phyloP scores from a whole-genome alignment of 2,797 vertebrate genomes.

The Trachops cirrhosus region DNA sequence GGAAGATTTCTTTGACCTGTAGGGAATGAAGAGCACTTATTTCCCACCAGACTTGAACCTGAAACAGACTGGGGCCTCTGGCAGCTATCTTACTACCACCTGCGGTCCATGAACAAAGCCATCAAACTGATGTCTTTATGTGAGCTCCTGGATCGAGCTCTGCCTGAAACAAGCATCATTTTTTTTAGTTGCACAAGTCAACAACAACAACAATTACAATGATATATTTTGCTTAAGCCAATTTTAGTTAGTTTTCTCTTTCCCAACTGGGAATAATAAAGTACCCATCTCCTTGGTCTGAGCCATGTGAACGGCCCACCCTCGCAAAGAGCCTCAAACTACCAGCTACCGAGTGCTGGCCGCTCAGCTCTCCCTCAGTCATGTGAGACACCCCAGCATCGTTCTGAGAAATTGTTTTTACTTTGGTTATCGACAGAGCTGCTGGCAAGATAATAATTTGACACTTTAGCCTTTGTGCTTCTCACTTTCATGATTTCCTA shows the following conservation, averaged over 20 bases:
- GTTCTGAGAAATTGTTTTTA: neutral
- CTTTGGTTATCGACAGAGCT: neutral
- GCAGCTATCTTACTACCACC: neutral
- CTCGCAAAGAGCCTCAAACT: neutral
- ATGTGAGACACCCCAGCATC: fast-evolving
- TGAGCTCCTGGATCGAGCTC: neutral
- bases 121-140: neutral
- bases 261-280: neutral
- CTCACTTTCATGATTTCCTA: neutral
- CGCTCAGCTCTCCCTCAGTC: neutral
- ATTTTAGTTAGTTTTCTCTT: neutral
- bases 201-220: neutral
- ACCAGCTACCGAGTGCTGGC: neutral
- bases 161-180: neutral
- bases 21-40: neutral
- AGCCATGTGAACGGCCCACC: neutral
- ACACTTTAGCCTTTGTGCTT: neutral
- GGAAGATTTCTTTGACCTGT: neutral
- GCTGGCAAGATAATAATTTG: neutral
- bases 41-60: neutral
- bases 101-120: neutral
- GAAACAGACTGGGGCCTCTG: neutral
- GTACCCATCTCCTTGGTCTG: neutral
- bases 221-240: neutral
- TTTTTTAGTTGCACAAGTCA: neutral